Evolutionary conservation across 2,797 vertebrate species (phyloP), one percentile per base, ranked within the genome.

Genomic region (Fundulus diaphanus): DNA sequence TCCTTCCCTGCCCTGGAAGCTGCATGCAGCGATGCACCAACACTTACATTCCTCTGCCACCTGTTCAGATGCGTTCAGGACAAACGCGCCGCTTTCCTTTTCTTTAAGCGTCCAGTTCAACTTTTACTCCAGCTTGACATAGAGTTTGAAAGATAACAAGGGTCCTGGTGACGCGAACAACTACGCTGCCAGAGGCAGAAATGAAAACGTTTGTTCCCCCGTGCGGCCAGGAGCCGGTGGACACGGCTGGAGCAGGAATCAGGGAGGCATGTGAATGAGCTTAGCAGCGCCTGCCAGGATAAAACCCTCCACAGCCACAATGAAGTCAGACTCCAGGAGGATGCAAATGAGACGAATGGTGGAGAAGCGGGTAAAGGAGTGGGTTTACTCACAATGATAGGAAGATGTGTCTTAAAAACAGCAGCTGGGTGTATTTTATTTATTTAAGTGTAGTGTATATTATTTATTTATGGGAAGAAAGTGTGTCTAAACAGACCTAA

Each of bases 211-310:
- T 88, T 87, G 71, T 87, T 91, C 89, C 91, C 82, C 90, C 89
- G 71, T 74, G 22, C 48, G 78, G 78, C 48, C 76, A 20, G 77
- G 88, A 85, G 88, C 89, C 84, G 88, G 87, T 80, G 85, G 87
- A 85, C 90, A 83, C 2, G 66, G 85, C 78, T 88, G 87, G 85
- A 87, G 84, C 85, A 78, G 84, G 89, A 90, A 83, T 88, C 83
- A 37, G 79, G 77, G 70, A 90, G 82, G 83, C 92, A 94, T 94
- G 92, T 93, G 93, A 91, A 93, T 91, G 87, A 91, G 92, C 93
- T 95, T 94, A 95, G 74, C 87, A 83, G 91, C 82, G 88, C 74
- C 86, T 81, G 86, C 79, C 73, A 80, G 82, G 44, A 68, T 80
- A 90, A 91, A 92, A 79, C 74, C 85, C 80, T 87, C 69, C 89